Percentiles rank a stretch among this genome's conserved stretches.
These are phyloP conservation scores for Melospiza melodia DNA, from an alignment of 2,113 vertebrate genomes.

Conservation along the genomic window DNA sequence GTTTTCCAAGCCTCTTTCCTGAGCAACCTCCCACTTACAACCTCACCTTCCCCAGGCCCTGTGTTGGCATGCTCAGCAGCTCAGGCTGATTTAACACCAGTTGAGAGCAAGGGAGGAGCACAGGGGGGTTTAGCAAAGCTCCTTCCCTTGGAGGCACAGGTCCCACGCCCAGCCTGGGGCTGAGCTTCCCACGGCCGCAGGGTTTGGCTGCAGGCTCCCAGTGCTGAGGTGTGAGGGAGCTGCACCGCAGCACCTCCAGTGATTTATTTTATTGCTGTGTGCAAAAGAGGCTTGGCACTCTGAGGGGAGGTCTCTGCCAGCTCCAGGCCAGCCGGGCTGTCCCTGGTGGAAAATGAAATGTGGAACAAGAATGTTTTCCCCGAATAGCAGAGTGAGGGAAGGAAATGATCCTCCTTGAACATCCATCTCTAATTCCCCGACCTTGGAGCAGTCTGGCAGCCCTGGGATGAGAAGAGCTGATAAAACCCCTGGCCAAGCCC, in stretches of 20 bases:
- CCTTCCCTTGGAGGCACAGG: neutral
- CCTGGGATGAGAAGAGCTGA: constrained; percentile 1
- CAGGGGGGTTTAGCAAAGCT: neutral
- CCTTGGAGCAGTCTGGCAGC: constrained; percentile 26
- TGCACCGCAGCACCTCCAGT: neutral
- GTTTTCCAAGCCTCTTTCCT: neutral
- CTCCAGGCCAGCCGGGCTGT: neutral
- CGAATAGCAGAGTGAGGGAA: neutral
- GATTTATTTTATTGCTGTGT: constrained; percentile 22
- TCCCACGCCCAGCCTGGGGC: rapidly evolving
- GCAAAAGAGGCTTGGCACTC: neutral
- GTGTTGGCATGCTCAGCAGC: neutral
- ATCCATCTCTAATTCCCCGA: constrained; percentile 2
- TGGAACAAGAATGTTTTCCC: neutral
- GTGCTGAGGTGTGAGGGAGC: neutral
- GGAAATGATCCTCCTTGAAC: neutral
- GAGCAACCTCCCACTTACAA: neutral
- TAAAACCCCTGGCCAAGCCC: neutral
- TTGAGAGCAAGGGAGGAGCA: neutral
- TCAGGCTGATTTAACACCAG: neutral
- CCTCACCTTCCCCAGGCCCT: neutral
- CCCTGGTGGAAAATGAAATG: constrained; percentile 42
- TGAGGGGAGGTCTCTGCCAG: neutral
- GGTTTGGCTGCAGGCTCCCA: neutral
- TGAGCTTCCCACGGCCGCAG: neutral